Base-by-base conservation (phyloP, 2,797 vertebrate genomes). In the Nannoperca obscura region DNA sequence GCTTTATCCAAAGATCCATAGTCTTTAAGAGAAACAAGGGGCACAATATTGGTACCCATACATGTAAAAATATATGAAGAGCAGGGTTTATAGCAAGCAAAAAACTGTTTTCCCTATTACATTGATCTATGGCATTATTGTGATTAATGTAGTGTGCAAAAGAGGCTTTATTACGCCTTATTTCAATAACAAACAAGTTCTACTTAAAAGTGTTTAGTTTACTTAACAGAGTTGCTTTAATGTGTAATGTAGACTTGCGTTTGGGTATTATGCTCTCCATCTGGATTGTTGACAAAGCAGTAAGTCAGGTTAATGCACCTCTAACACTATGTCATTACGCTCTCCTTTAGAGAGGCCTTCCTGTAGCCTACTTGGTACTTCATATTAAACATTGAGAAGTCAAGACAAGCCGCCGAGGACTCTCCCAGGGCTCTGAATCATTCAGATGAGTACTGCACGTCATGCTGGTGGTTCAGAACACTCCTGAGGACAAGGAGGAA, bases 351-450 rank as follows among this genome's bases (percentile, higher is more conserved):
- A 58, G 50, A 52, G 34, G 20, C 17, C 74, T 73, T 86, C 74
- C 72, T 54, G 68, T 74, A 78, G 80, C 81, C 84, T 85, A 58
- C 80, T 84, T 84, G 44, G 91, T 84, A 86, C 76, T 67, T 76
- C 75, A 36, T 74, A 93, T 93, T 61, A 94, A 94, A 92, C 71
- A 93, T 92, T 92, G 55, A 94, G 62, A 54, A 82, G 80, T 55
- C 46, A 52, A 64, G 78, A 78, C 44, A 66, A 74, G 85, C 81
- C 73, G 82, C 86, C 19, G 60, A 62, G 38, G 63, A 71, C 76
- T 84, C 79, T 82, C 81, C 34, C 58, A 57, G 71, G 70, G 62
- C 74, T 83, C 74, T 93, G 85, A 93, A 94, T 93, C 86, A 92
- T 93, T 94, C 89, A 94, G 81, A 84, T 71, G 69, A 78, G 72